These are phyloP conservation scores for Brenthis ino DNA, from an alignment of 2,888 invertebrate genomes.

Conservation along the genomic window DNA sequence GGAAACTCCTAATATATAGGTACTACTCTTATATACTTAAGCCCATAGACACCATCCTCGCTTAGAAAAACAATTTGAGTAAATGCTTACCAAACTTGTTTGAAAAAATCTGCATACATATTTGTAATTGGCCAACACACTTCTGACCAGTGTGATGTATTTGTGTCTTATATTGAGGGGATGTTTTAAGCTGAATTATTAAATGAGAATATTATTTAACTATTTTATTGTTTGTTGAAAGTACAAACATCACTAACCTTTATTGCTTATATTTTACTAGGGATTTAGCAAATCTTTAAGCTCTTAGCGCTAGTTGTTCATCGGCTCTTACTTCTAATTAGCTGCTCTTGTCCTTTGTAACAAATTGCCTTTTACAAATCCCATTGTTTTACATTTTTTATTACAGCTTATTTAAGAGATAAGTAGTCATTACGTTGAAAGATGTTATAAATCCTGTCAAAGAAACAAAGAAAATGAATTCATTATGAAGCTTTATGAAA, in stretches of 20 bases:
- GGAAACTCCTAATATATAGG: too few species aligned
- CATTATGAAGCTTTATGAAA: constrained; percentile 17
- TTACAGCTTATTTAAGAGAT: constrained; percentile 34
- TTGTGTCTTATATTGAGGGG: too few species aligned
- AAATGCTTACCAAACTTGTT: too few species aligned
- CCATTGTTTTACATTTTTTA: constrained; percentile 36
- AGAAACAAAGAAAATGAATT: constrained; percentile 28
- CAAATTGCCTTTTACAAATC: constrained; percentile 36
- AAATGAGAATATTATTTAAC: too few species aligned
- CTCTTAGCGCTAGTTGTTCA: constrained; percentile 20
- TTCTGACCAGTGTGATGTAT: too few species aligned
- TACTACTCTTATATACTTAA: too few species aligned
- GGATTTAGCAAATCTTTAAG: constrained; percentile 23
- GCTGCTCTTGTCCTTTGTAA: constrained; percentile 35
- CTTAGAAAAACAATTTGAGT: too few species aligned
- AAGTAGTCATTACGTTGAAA: constrained; percentile 32
- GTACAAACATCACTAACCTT: constrained; percentile 1
- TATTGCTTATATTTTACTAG: constrained; percentile 4
- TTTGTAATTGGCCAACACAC: too few species aligned
- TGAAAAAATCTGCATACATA: too few species aligned
- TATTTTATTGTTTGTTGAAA: constrained; percentile 8
- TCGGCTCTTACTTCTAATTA: constrained; percentile 32
- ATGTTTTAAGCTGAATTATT: too few species aligned
- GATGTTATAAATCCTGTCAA: constrained; percentile 26
- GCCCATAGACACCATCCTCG: too few species aligned